Evolutionary conservation across 2,113 vertebrate species (phyloP).

Genomic region (Cinclus mexicanus): DNA sequence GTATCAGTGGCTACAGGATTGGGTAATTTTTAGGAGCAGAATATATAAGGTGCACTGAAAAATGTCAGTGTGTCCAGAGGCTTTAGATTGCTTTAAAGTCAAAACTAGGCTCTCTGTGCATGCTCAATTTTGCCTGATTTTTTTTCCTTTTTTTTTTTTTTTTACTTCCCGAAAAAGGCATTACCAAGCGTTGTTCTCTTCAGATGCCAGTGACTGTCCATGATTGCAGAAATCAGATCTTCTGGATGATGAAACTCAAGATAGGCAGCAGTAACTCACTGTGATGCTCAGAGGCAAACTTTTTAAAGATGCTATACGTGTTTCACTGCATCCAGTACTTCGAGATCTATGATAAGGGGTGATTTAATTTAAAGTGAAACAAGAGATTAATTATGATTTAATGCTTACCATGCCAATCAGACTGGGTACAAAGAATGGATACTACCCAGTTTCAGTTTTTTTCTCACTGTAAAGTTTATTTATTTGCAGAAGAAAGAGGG

Average conservation of each 20-base stretch:
- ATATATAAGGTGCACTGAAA: not conserved
- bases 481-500: not conserved
- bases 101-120: not conserved
- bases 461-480: not conserved
- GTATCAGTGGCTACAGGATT: not conserved
- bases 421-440: not conserved
- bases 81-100: not conserved
- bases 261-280: not conserved
- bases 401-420: not conserved
- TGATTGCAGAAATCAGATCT: not conserved
- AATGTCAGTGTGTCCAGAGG: not conserved
- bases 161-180: not conserved
- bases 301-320: not conserved
- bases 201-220: not conserved
- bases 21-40: not conserved
- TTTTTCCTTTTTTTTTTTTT: not conserved
- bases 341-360: not conserved
- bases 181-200: not conserved
- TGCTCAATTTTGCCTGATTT: not conserved
- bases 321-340: not conserved
- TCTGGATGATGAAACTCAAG: not conserved
- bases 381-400: not conserved
- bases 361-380: not conserved
- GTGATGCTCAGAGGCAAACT: not conserved
- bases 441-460: not conserved